Conservation (phyloP, 2,797 vertebrate species). For the Carduelis carduelis region DNA sequence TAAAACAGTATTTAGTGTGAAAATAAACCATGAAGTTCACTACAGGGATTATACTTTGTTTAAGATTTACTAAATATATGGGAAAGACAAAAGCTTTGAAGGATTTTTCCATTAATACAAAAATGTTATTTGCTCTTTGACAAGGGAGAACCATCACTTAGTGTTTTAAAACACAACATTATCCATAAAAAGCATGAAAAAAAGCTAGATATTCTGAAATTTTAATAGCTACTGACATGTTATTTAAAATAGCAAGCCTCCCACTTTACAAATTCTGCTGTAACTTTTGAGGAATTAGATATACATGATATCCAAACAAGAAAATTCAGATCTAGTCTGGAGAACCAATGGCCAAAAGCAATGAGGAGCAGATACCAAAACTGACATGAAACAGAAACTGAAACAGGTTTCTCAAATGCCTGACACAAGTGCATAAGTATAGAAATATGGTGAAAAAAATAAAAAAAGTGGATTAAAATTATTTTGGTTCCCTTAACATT, state of each 20-base stretch:
- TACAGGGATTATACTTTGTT: constrained; percentile 24
- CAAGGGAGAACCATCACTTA: background rate
- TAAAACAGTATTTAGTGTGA: constrained; percentile 43
- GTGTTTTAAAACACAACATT: constrained; percentile 36
- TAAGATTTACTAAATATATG: constrained; percentile 45
- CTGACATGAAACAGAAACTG: background rate
- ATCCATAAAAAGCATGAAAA: constrained; percentile 31
- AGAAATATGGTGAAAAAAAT: background rate
- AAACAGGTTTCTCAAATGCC: background rate
- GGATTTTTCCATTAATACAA: constrained; percentile 48
- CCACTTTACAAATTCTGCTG: background rate
- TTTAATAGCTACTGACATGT: background rate
- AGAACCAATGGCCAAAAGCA: background rate
- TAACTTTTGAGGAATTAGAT: background rate
- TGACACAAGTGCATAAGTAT: background rate
- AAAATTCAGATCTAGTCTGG: background rate
- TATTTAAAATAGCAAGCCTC: background rate
- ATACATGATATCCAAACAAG: background rate
- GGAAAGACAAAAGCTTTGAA: constrained; percentile 10
- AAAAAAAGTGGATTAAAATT: background rate
- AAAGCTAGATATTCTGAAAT: background rate
- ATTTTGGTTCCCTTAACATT: background rate
- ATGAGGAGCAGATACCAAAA: background rate
- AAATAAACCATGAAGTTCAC: constrained; percentile 41
- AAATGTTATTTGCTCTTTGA: constrained; percentile 25